Evolutionary conservation across 2,113 vertebrate species (phyloP).

Genomic region (Gadus macrocephalus): DNA sequence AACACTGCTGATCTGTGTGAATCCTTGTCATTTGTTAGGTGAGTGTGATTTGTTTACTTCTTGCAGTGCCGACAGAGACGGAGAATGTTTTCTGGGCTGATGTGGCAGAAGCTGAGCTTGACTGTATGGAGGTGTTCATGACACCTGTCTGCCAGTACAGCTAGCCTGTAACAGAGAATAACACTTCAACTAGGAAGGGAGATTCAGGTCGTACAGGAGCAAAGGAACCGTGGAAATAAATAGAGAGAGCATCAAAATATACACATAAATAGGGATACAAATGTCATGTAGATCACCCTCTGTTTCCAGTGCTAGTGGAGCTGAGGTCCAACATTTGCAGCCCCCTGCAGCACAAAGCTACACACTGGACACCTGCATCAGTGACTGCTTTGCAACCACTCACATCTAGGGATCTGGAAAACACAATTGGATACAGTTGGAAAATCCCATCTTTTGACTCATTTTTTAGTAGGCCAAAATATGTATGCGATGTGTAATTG

Average conservation of each 20-base stretch:
- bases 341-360: constrained; percentile 53
- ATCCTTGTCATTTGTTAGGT: background rate
- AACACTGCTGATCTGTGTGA: background rate
- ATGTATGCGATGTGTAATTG: too few species aligned
- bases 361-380: constrained; percentile 56
- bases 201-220: too few species aligned
- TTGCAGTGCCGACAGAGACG: constrained; percentile 49
- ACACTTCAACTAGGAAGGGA: too few species aligned
- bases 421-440: too few species aligned
- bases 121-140: constrained; percentile 46
- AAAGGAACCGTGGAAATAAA: too few species aligned
- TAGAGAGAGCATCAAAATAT: too few species aligned
- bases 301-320: constrained; percentile 58
- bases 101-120: constrained; percentile 69
- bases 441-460: too few species aligned
- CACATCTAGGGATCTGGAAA: constrained; percentile 38
- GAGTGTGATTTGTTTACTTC: constrained; percentile 32
- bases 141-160: constrained; percentile 59
- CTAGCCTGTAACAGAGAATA: constrained; percentile 33
- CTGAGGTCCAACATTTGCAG: constrained; percentile 63
- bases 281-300: constrained; percentile 27
- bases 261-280: too few species aligned
- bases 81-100: constrained; percentile 44
- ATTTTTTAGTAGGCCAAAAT: too few species aligned
- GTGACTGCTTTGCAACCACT: constrained; percentile 60